These are phyloP conservation scores for Calameuta idolon DNA, from an alignment of 2,888 invertebrate species.

Conservation along the genomic window DNA sequence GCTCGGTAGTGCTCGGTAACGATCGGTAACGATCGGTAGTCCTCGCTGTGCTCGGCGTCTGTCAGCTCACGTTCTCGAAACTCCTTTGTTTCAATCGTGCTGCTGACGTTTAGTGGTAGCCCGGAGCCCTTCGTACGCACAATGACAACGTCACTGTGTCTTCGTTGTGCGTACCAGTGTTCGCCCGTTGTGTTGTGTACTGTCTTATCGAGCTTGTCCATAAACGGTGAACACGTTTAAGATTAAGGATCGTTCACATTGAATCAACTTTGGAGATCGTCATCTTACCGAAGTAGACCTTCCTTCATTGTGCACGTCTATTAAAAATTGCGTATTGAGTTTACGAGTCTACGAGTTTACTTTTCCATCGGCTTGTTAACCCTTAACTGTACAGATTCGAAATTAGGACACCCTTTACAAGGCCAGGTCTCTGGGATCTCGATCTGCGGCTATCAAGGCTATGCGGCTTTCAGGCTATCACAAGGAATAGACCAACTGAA, in stretches of 20 bases:
- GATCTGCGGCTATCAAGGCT: no score
- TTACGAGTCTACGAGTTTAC: not conserved
- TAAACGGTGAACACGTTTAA: not conserved
- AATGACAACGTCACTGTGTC: not conserved
- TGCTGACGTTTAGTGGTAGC: not conserved
- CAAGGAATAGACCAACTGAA: no score
- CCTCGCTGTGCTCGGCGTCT: not conserved
- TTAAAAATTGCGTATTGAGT: not conserved
- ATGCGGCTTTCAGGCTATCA: no score
- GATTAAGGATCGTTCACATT: not conserved
- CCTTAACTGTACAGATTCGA: no score
- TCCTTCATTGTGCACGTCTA: not conserved
- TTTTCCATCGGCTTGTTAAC: no score
- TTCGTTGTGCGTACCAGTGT: not conserved
- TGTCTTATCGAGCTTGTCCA: not conserved
- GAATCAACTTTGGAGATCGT: not conserved
- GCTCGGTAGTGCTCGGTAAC: not conserved
- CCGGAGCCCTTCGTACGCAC: not conserved
- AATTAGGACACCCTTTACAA: no score
- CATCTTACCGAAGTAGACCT: not conserved
- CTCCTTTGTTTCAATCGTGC: not conserved
- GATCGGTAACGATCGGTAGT: no score
- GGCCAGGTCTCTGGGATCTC: no score
- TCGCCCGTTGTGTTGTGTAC: not conserved
- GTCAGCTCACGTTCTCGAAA: not conserved